A percentile compares a stretch with the other conserved stretches of the same genome.
phyloP scores from a whole-genome alignment of 2,797 vertebrate species.

The Potorous gilbertii region DNA sequence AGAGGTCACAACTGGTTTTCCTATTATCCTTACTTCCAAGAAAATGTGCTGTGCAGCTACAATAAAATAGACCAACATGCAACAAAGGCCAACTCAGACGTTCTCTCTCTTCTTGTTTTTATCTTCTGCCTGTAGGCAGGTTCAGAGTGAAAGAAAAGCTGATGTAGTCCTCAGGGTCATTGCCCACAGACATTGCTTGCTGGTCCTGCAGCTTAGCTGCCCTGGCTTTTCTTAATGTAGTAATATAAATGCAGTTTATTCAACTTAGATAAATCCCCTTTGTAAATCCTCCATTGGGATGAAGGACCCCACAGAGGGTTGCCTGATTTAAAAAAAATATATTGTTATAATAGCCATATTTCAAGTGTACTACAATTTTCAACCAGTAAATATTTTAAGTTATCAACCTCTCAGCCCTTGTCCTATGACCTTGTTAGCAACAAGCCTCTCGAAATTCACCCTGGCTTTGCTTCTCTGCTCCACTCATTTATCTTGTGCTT shows the following conservation, averaged over 20 bases:
- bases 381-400: background rate
- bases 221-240: background rate
- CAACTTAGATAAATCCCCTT: background rate
- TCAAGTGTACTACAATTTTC: background rate
- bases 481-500: background rate
- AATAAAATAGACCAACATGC: background rate
- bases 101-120: background rate
- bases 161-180: background rate
- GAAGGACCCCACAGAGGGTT: background rate
- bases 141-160: background rate
- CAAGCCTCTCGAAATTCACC: background rate
- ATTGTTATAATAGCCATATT: background rate
- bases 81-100: background rate
- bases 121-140: background rate
- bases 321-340: background rate
- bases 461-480: background rate
- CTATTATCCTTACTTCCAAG: background rate
- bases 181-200: background rate
- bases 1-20: background rate
- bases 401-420: background rate
- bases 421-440: background rate
- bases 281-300: background rate
- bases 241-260: constrained; percentile 12
- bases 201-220: background rate
- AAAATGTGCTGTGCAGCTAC: background rate